A percentile compares a stretch with the other conserved stretches of the same genome.
phyloP scores from a whole-genome alignment of 2,797 vertebrate species.

The Sebastes steindachneri region DNA sequence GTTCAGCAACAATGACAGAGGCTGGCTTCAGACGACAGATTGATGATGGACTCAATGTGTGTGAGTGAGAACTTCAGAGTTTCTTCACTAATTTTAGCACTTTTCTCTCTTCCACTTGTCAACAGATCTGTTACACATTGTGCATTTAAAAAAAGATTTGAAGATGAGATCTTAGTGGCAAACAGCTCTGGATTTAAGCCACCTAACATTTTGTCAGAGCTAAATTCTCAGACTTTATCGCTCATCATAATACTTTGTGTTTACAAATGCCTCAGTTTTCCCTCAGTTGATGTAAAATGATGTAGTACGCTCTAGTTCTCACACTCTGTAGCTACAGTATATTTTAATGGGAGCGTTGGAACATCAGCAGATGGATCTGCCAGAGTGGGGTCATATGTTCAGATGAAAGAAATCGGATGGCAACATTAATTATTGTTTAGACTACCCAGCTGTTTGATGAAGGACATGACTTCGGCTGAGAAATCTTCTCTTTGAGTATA shows the following conservation, averaged over 20 bases:
- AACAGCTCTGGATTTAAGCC: not conserved
- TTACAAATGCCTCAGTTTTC: not conserved
- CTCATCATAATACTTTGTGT: not conserved
- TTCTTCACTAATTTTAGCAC: not conserved
- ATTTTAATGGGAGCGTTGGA: not conserved
- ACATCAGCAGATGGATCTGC: slow-evolving; percentile 39
- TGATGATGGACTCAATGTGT: slow-evolving; percentile 19
- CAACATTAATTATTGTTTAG: slow-evolving; percentile 61
- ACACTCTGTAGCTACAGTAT: not conserved
- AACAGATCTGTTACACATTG: not conserved
- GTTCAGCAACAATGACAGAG: not conserved
- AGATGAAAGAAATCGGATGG: slow-evolving; percentile 54
- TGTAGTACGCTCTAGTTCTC: not conserved
- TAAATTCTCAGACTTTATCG: not conserved
- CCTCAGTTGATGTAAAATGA: not conserved
- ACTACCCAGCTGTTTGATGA: slow-evolving; percentile 53
- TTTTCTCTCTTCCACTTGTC: not conserved
- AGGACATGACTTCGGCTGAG: slow-evolving; percentile 12
- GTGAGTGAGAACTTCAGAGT: not conserved
- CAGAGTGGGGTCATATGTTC: slow-evolving; percentile 28
- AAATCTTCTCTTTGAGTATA: not conserved
- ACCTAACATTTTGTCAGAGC: not conserved
- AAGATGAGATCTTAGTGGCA: not conserved
- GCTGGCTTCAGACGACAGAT: slow-evolving; percentile 28
- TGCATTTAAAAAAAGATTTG: not conserved